phyloP scores from a whole-genome alignment of 2,888 invertebrate species.

The Teleiodes luculella region DNA sequence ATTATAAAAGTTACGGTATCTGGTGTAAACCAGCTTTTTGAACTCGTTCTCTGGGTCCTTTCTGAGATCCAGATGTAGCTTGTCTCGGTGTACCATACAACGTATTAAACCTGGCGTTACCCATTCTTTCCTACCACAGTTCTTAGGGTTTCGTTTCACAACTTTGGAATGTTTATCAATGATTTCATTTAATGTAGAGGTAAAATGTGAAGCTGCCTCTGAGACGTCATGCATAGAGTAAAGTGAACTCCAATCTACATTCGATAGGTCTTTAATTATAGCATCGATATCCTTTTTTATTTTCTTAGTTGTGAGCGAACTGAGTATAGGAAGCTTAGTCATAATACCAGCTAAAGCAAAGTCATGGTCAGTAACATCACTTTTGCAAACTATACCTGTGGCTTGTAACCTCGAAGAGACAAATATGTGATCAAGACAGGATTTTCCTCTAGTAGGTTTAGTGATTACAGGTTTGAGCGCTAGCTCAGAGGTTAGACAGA shows the following conservation, averaged over 20 bases:
- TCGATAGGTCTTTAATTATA: background rate
- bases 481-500: background rate
- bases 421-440: background rate
- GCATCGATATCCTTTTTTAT: background rate
- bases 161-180: background rate
- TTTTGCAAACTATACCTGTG: background rate
- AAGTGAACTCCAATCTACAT: background rate
- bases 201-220: background rate
- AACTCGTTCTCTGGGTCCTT: background rate
- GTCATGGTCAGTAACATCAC: background rate
- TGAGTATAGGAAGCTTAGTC: background rate
- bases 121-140: background rate
- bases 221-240: background rate
- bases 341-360: background rate
- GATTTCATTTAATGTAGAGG: background rate
- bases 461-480: background rate
- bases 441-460: background rate
- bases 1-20: background rate
- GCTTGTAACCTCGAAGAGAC: background rate
- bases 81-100: background rate
- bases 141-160: background rate
- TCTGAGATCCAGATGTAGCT: background rate
- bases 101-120: background rate
- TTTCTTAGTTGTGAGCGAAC: background rate
- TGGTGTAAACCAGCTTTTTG: background rate